These are phyloP conservation scores for Botrylloides violaceus DNA, from an alignment of 23 tunicate species.

Conservation along the genomic window DNA sequence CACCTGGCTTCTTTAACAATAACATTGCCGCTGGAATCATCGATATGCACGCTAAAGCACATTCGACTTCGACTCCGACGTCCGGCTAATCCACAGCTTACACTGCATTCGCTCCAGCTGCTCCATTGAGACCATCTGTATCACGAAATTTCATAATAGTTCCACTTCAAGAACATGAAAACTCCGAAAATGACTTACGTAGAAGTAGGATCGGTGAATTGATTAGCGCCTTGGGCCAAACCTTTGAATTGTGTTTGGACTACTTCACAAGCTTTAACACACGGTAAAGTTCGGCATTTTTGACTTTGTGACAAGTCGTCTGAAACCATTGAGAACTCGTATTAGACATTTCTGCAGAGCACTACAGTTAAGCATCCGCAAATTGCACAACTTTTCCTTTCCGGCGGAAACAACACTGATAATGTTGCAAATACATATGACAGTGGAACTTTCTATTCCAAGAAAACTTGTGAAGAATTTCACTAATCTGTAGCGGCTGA, in stretches of 20 bases:
- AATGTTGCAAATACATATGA: no score
- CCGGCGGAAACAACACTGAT: no score
- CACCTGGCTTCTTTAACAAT: slow-evolving; percentile 22
- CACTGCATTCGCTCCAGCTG: slow-evolving; percentile 49
- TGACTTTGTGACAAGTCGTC: not conserved
- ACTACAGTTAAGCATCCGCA: no score
- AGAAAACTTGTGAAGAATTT: no score
- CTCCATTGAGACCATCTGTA: slow-evolving; percentile 66
- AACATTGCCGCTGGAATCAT: slow-evolving; percentile 25
- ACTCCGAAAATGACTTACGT: not conserved
- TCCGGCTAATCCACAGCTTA: slow-evolving; percentile 52
- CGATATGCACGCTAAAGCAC: slow-evolving; percentile 28
- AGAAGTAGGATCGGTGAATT: not conserved
- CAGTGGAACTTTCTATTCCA: no score
- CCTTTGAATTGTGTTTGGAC: slow-evolving; percentile 6
- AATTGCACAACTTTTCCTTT: no score
- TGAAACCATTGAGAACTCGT: no score
- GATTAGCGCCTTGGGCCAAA: not conserved
- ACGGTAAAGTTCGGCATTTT: slow-evolving; percentile 20
- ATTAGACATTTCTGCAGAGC: no score
- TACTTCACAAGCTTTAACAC: slow-evolving; percentile 14
- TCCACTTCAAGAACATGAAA: not conserved
- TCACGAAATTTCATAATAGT: not conserved
- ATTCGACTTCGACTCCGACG: slow-evolving; percentile 26
- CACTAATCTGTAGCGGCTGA: no score